Conservation (phyloP, 2,797 vertebrate genomes). For the Strix occidentalis region DNA sequence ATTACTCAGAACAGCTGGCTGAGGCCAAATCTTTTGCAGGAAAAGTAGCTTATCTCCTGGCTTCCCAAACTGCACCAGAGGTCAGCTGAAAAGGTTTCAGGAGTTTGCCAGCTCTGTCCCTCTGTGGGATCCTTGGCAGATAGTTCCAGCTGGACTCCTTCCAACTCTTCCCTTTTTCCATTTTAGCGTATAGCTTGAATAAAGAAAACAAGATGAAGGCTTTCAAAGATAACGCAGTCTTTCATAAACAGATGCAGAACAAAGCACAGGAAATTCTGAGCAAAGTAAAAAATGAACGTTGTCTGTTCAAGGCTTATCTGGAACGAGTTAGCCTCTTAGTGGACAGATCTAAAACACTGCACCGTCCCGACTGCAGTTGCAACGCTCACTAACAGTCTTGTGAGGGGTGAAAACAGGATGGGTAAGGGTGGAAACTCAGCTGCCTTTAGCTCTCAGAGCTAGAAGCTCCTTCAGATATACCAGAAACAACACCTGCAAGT, state of each 20-base stretch:
- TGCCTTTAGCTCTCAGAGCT: not conserved
- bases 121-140: slow-evolving; percentile 44
- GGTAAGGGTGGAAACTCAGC: not conserved
- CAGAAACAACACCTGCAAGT: not conserved
- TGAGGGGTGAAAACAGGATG: not conserved
- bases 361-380: not conserved
- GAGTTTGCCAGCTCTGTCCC: slow-evolving; percentile 55
- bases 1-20: not conserved
- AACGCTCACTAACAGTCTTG: not conserved
- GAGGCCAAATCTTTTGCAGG: not conserved
- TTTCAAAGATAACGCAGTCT: slow-evolving; percentile 35
- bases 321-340: slow-evolving; percentile 54
- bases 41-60: slow-evolving; percentile 29
- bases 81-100: slow-evolving; percentile 37
- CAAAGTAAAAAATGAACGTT: slow-evolving; percentile 51
- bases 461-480: not conserved
- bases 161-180: slow-evolving; percentile 60
- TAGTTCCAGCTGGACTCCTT: slow-evolving; percentile 66
- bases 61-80: slow-evolving; percentile 38
- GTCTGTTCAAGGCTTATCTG: slow-evolving; percentile 53
- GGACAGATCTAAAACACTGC: slow-evolving; percentile 50
- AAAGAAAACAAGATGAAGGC: slow-evolving; percentile 62
- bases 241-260: slow-evolving; percentile 63
- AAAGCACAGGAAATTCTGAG: slow-evolving; percentile 68
- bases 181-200: slow-evolving; percentile 30